phyloP scores from a whole-genome alignment of 2,888 invertebrate species.

The Hanleya hanleyi region DNA sequence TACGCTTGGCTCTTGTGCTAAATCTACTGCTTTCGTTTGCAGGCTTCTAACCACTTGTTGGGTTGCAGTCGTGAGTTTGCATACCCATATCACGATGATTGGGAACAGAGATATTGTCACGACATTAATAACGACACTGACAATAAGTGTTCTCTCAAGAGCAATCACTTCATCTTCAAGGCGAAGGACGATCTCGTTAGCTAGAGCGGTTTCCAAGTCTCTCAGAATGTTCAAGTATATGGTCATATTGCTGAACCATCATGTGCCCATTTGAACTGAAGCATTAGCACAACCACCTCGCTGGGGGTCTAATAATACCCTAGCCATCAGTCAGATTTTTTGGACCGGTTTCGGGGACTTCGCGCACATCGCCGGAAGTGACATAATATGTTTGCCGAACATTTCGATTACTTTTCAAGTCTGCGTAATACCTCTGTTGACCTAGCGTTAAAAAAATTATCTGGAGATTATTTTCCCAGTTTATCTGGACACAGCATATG shows the following conservation, averaged over 20 bases:
- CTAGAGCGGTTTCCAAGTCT: slow-evolving; percentile 38
- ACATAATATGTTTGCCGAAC: too few species aligned
- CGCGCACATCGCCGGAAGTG: too few species aligned
- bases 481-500: too few species aligned
- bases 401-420: too few species aligned
- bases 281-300: too few species aligned
- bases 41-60: slow-evolving; percentile 31
- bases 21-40: slow-evolving; percentile 22
- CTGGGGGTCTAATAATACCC: too few species aligned
- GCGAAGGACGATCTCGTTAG: slow-evolving; percentile 22
- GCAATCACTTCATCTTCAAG: slow-evolving; percentile 12
- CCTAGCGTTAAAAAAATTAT: too few species aligned
- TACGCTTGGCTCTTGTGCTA: slow-evolving; percentile 39
- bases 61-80: slow-evolving; percentile 33
- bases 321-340: too few species aligned
- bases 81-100: slow-evolving; percentile 23
- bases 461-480: too few species aligned
- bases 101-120: slow-evolving; percentile 30
- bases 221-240: slow-evolving; percentile 51
- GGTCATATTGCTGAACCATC: slow-evolving; percentile 60
- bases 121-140: slow-evolving; percentile 25
- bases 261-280: slow-evolving; percentile 43
- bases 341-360: too few species aligned
- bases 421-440: too few species aligned
- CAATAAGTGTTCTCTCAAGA: slow-evolving; percentile 10